These are phyloP conservation scores for Linnaemya tessellans DNA, from an alignment of 2,888 invertebrate species.

Conservation along the genomic window DNA sequence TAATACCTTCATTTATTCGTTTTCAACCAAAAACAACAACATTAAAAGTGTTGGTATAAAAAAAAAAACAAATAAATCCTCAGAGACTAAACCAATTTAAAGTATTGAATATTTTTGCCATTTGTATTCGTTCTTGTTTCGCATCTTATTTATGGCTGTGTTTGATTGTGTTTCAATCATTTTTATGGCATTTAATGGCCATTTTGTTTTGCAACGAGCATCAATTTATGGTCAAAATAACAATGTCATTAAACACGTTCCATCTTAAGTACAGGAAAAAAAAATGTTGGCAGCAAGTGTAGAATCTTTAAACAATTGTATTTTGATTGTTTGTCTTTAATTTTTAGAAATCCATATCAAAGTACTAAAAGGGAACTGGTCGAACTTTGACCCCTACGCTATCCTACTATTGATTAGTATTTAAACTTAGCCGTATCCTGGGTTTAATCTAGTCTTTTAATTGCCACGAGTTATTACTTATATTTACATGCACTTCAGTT, in stretches of 20 bases:
- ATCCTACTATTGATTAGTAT: no score
- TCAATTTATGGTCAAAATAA: conserved; percentile 25
- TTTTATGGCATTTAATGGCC: conserved; percentile 48
- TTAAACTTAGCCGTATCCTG: no score
- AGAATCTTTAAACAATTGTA: no score
- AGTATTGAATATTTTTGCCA: conserved; percentile 33
- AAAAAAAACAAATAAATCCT: conserved; percentile 19
- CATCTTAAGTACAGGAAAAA: background rate
- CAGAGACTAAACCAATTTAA: conserved; percentile 43
- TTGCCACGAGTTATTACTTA: no score
- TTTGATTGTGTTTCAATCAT: conserved; percentile 25
- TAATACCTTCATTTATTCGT: conserved; percentile 49
- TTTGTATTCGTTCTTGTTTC: background rate
- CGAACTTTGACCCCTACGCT: no score
- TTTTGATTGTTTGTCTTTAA: no score
- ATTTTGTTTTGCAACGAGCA: conserved; percentile 12
- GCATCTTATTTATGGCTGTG: conserved; percentile 5
- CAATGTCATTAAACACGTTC: conserved; percentile 1
- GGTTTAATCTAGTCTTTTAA: no score
- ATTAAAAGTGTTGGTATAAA: background rate
- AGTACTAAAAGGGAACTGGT: no score
- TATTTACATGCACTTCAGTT: no score
- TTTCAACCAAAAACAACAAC: background rate
- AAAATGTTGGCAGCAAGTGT: background rate
- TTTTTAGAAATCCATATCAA: no score